These are phyloP conservation scores for Laothoe populi DNA, from an alignment of 2,888 invertebrate genomes.

Conservation along the genomic window DNA sequence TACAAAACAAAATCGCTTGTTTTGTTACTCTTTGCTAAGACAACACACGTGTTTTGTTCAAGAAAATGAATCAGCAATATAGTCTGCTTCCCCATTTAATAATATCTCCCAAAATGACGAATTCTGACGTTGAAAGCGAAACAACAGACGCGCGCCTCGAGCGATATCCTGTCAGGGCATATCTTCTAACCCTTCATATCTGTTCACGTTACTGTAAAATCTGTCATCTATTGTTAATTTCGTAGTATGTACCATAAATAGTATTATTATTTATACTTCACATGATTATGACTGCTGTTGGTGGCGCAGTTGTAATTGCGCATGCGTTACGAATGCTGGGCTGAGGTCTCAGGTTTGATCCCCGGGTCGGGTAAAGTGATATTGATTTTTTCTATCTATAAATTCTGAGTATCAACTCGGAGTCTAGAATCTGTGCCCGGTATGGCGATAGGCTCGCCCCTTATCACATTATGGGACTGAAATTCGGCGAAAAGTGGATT, in stretches of 20 bases:
- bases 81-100: constrained; percentile 35
- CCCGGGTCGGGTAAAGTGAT: no score
- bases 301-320: no score
- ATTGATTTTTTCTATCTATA: no score
- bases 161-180: constrained; percentile 49
- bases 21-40: not conserved
- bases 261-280: no score
- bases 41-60: constrained; percentile 9
- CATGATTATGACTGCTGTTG: no score
- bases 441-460: no score
- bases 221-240: constrained; percentile 3
- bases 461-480: no score
- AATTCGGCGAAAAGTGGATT: no score
- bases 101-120: constrained; percentile 43
- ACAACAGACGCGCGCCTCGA: constrained; percentile 45
- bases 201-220: not conserved
- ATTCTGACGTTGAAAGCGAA: constrained; percentile 42
- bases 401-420: no score
- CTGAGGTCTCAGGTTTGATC: no score
- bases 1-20: not conserved
- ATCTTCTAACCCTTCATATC: constrained; percentile 34
- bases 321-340: no score
- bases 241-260: constrained; percentile 3
- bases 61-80: constrained; percentile 9
- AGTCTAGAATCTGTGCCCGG: no score